Percentiles rank a stretch among this genome's conserved stretches.
Conservation (phyloP, 2,797 vertebrate species). For the Tadarida brasiliensis region DNA sequence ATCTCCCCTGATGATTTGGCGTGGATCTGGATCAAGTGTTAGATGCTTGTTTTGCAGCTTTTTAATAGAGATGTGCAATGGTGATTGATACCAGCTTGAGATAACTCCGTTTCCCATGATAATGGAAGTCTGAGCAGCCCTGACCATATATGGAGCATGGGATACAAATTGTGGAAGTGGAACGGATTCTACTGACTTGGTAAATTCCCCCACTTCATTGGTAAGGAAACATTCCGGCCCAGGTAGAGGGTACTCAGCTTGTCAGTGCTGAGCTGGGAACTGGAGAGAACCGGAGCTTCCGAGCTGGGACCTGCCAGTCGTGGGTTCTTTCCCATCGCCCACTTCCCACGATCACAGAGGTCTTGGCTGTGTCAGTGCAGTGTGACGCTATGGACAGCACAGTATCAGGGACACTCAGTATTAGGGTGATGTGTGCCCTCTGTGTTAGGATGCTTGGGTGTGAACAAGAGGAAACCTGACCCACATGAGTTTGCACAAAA, state of each 20-base stretch:
- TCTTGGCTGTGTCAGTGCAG: neutral
- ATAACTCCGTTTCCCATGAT: neutral
- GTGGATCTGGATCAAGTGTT: conserved; percentile 65
- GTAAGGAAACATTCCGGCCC: neutral
- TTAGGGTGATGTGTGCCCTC: neutral
- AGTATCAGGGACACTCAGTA: neutral
- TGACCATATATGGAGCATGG: neutral
- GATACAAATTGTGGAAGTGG: neutral
- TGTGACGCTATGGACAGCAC: neutral
- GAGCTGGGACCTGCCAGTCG: neutral
- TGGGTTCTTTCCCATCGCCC: neutral
- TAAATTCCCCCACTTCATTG: neutral
- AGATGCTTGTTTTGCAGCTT: conserved; percentile 80
- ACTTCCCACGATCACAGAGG: neutral
- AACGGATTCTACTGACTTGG: neutral
- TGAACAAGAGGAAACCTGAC: neutral
- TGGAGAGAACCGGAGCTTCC: neutral
- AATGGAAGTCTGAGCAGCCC: neutral
- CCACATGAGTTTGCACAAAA: neutral
- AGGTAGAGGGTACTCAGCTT: neutral
- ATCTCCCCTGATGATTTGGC: conserved; percentile 45
- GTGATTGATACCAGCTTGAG: conserved; percentile 51
- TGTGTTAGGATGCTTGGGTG: neutral
- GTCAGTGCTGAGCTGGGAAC: neutral
- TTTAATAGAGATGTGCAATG: conserved; percentile 55